Conservation (phyloP, 2,888 invertebrate species). For the Luffia ferchaultella region DNA sequence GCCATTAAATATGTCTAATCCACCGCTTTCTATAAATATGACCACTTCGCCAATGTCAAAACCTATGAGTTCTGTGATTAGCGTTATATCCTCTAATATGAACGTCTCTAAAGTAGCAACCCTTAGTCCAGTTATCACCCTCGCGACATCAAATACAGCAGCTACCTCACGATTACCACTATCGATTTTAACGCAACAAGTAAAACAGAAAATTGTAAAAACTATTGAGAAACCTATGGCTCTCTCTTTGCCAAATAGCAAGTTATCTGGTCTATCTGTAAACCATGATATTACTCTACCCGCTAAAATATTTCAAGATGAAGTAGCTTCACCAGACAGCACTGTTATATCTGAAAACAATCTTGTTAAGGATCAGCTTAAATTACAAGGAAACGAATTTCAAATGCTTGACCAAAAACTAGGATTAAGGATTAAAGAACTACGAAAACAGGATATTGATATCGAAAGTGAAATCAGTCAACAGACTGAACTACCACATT, state of each 20-base stretch:
- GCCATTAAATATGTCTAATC: conserved; percentile 40
- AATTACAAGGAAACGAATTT: conserved; percentile 16
- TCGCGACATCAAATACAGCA: conserved; percentile 38
- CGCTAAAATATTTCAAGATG: conserved; percentile 74
- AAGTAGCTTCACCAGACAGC: conserved; percentile 69
- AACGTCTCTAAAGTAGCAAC: conserved; percentile 37
- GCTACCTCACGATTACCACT: conserved; percentile 42
- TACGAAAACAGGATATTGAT: conserved; percentile 43
- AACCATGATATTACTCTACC: conserved; percentile 68
- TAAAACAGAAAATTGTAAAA: conserved; percentile 60
- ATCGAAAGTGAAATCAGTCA: conserved; percentile 59
- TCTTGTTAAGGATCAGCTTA: conserved; percentile 26
- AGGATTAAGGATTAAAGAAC: conserved; percentile 11
- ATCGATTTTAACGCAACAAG: conserved; percentile 52
- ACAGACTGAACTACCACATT: conserved; percentile 55
- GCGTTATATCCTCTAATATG: conserved; percentile 50
- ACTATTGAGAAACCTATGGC: conserved; percentile 59
- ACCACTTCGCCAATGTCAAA: conserved; percentile 42
- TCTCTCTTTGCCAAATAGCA: conserved; percentile 56
- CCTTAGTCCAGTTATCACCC: conserved; percentile 44
- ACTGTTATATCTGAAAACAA: conserved; percentile 36
- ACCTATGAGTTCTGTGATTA: conserved; percentile 53
- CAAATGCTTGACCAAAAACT: conserved; percentile 21
- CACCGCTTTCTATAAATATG: conserved; percentile 40
- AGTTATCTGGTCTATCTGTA: conserved; percentile 64